phyloP scores from a whole-genome alignment of 2,888 invertebrate species.

The Theretra japonica region DNA sequence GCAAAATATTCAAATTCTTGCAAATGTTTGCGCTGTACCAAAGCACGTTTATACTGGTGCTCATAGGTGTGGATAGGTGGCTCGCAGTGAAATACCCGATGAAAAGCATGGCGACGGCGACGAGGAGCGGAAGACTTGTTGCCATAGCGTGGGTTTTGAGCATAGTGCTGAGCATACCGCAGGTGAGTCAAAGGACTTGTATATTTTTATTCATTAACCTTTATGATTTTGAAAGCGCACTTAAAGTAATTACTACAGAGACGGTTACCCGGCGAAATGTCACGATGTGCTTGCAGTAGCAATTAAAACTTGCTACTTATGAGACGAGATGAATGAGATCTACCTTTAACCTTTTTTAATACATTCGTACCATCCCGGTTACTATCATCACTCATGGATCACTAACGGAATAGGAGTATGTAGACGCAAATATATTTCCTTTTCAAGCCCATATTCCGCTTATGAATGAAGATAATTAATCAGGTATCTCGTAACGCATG shows the following conservation, averaged over 20 bases:
- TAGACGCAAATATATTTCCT: too few relatives aligned
- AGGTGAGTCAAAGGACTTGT: conserved; percentile 84
- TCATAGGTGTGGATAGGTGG: conserved; percentile 93
- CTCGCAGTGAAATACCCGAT: conserved; percentile 92
- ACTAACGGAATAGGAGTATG: too few relatives aligned
- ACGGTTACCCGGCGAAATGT: background rate
- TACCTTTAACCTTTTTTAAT: conserved; percentile 6
- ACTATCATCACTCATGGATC: too few relatives aligned
- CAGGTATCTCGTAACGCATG: too few relatives aligned
- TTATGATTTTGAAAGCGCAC: background rate
- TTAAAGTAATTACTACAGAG: background rate
- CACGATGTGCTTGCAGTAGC: conserved; percentile 1
- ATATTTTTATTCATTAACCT: conserved; percentile 30
- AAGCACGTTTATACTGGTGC: conserved; percentile 92
- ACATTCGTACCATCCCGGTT: background rate
- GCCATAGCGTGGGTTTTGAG: conserved; percentile 89
- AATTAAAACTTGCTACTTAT: background rate
- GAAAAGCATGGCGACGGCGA: conserved; percentile 87
- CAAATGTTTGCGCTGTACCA: conserved; percentile 93
- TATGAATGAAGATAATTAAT: too few relatives aligned
- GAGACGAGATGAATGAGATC: background rate
- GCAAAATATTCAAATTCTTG: conserved; percentile 91
- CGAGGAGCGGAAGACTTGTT: conserved; percentile 88
- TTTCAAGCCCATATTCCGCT: too few relatives aligned
- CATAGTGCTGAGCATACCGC: conserved; percentile 90